Conservation (phyloP, 2,113 vertebrate genomes). For the Takifugu bimaculatus region DNA sequence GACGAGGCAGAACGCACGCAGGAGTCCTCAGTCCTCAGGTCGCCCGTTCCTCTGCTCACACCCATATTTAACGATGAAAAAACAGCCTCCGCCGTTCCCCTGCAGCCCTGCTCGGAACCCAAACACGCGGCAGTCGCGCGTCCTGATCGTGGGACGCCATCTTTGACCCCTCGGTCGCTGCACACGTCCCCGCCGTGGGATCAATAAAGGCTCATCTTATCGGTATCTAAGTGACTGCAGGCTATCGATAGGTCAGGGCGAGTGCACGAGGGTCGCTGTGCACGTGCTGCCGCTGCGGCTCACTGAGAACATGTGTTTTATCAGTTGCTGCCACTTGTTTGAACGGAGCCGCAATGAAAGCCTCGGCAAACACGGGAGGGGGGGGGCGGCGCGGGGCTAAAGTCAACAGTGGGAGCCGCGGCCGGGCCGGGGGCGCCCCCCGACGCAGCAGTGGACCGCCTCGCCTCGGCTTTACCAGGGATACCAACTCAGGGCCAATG, state of each 20-base stretch:
- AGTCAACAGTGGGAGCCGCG: conserved; percentile 65
- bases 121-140: not conserved
- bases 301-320: conserved; percentile 69
- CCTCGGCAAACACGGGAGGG: conserved; percentile 67
- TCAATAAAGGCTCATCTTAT: too few species aligned
- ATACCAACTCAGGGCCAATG: not conserved
- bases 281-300: conserved; percentile 17
- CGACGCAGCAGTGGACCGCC: conserved; percentile 20
- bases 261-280: conserved; percentile 8
- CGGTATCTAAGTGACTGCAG: conserved; percentile 9
- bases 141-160: not conserved
- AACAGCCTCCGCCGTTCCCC: conserved; percentile 31
- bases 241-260: conserved; percentile 12
- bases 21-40: not conserved
- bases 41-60: conserved; percentile 26
- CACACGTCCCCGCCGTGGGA: too few species aligned
- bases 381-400: conserved; percentile 67
- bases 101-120: not conserved
- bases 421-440: conserved; percentile 45
- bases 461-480: conserved; percentile 7
- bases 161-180: not conserved
- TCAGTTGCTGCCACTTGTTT: conserved; percentile 72
- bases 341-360: conserved; percentile 67
- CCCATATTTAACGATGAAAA: conserved; percentile 24
- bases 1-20: not conserved